A percentile compares a stretch with the other conserved stretches of the same genome.
phyloP scores from a whole-genome alignment of 2,113 vertebrate species.

The Turdus rufiventris region DNA sequence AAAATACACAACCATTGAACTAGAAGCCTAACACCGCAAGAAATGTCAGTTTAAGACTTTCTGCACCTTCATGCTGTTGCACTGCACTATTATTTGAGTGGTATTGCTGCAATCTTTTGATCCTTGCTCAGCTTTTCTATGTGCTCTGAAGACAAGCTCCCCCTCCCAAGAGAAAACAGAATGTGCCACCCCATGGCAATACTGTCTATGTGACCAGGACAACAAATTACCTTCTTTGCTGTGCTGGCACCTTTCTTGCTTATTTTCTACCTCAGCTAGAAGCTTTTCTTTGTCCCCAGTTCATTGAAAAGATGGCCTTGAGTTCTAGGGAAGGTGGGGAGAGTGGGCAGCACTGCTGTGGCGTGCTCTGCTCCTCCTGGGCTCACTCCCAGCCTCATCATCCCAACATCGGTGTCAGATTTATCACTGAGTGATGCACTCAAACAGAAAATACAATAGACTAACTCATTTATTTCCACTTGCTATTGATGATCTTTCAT shows the following conservation, averaged over 20 bases:
- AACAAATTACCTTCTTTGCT: background rate
- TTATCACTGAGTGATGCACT: background rate
- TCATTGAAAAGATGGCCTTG: rapidly evolving
- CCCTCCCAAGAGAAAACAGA: background rate
- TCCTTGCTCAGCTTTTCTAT: background rate
- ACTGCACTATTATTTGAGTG: rapidly evolving
- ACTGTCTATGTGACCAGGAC: background rate
- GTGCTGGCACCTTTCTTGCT: background rate
- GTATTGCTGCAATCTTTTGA: background rate
- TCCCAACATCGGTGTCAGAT: background rate
- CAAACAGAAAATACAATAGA: conserved; percentile 6
- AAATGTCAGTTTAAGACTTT: background rate
- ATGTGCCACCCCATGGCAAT: background rate
- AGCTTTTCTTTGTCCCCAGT: background rate
- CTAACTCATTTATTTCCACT: conserved; percentile 9
- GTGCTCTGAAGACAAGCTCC: background rate
- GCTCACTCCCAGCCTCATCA: background rate
- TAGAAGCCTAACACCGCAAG: background rate
- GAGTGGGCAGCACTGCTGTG: background rate
- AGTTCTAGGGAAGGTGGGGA: background rate
- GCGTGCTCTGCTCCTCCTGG: background rate
- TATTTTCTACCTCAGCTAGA: background rate
- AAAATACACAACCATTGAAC: background rate
- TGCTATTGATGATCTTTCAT: conserved; percentile 53
- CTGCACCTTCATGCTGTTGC: background rate